These are phyloP conservation scores for Monodelphis domestica DNA, from an alignment of 2,797 vertebrate genomes.

Conservation along the genomic window DNA sequence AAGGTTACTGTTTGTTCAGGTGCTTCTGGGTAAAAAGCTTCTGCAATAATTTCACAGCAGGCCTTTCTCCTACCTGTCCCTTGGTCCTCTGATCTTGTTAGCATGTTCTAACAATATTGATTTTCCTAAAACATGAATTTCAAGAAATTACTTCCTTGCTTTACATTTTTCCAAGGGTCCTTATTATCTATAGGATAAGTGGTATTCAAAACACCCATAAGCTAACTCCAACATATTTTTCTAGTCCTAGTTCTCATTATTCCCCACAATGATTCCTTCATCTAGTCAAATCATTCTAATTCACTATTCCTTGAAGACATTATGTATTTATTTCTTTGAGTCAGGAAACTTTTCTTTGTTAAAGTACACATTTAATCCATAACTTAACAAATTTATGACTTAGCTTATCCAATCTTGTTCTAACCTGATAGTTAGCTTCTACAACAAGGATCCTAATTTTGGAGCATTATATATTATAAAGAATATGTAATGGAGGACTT, in stretches of 20 bases:
- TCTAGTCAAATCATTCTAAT: not conserved
- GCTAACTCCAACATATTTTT: not conserved
- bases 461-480: not conserved
- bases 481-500: too few relatives aligned
- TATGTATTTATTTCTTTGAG: not conserved
- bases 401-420: not conserved
- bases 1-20: not conserved
- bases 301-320: not conserved
- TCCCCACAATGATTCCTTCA: slow-evolving; percentile 10
- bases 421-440: not conserved
- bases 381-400: not conserved
- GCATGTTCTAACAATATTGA: not conserved
- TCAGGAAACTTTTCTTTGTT: not conserved
- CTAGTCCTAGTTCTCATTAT: not conserved
- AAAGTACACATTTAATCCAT: not conserved
- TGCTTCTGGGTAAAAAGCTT: not conserved
- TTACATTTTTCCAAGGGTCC: not conserved
- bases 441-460: not conserved
- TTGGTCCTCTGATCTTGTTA: not conserved
- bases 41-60: not conserved
- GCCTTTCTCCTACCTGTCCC: not conserved
- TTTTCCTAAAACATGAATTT: not conserved
- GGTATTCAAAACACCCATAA: not conserved
- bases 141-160: not conserved
- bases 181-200: not conserved